These are phyloP conservation scores for Engystomops pustulosus DNA, from an alignment of 2,113 vertebrate genomes.

Conservation along the genomic window DNA sequence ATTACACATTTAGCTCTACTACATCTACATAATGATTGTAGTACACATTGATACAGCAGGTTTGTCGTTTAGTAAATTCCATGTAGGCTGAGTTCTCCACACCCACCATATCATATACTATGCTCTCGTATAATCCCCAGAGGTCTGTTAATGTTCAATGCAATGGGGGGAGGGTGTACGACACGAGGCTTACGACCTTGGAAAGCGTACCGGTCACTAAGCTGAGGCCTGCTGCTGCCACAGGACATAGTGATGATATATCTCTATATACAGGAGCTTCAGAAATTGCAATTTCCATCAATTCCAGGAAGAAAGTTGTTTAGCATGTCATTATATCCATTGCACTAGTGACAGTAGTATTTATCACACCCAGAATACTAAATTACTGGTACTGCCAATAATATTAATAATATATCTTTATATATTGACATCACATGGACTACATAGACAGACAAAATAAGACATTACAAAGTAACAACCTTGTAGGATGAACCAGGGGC, in stretches of 20 bases:
- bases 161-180: not conserved
- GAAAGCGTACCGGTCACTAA: constrained; percentile 41
- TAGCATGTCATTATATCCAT: not conserved
- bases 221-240: constrained; percentile 40
- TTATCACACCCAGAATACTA: no score
- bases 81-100: no score
- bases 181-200: constrained; percentile 51
- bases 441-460: no score
- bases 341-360: no score
- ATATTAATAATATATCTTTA: no score
- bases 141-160: constrained; percentile 28
- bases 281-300: not conserved
- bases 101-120: not conserved
- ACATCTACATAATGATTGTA: no score
- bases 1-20: not conserved
- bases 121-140: not conserved
- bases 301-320: not conserved
- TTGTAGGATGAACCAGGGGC: no score
- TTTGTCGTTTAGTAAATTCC: no score
- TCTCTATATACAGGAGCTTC: not conserved
- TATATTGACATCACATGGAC: no score
- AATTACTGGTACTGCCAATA: no score
- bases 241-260: not conserved
- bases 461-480: no score
- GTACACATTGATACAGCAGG: no score